Evolutionary conservation across 2,888 invertebrate genomes (phyloP).

Genomic region (Cryptus viduatorius): DNA sequence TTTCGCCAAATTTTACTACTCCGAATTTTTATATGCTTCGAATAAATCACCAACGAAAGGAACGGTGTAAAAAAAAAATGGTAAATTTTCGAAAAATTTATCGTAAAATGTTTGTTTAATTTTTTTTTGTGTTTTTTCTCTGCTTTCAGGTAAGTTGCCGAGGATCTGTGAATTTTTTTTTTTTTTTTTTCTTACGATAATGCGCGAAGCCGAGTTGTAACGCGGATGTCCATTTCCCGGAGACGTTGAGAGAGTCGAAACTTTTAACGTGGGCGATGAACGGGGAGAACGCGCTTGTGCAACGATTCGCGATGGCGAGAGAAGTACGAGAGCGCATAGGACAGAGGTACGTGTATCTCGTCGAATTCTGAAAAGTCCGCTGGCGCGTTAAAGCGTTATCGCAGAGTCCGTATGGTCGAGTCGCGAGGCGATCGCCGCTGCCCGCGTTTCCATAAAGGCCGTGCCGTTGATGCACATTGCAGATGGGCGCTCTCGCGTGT

Average conservation of each 20-base stretch:
- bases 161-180: neutral
- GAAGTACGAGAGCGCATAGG: slow-evolving; percentile 18
- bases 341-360: slow-evolving; percentile 34
- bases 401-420: slow-evolving; percentile 60
- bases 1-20: neutral
- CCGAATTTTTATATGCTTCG: neutral
- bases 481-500: slow-evolving; percentile 63
- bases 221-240: slow-evolving; percentile 1
- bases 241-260: slow-evolving; percentile 31
- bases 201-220: neutral
- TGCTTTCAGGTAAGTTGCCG: slow-evolving; percentile 56
- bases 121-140: slow-evolving; percentile 24
- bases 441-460: slow-evolving; percentile 46
- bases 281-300: neutral
- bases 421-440: slow-evolving; percentile 52
- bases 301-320: slow-evolving; percentile 17
- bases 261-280: slow-evolving; percentile 35
- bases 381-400: slow-evolving; percentile 67
- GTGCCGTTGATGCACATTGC: slow-evolving; percentile 73
- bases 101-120: neutral
- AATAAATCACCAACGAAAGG: neutral
- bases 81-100: neutral
- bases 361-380: slow-evolving; percentile 59
- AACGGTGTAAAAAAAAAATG: neutral
- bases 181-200: neutral